Percentiles rank a stretch among this genome's conserved stretches.
Evolutionary conservation across 2,888 invertebrate species (phyloP).

Genomic region (Conops quadrifasciatus): DNA sequence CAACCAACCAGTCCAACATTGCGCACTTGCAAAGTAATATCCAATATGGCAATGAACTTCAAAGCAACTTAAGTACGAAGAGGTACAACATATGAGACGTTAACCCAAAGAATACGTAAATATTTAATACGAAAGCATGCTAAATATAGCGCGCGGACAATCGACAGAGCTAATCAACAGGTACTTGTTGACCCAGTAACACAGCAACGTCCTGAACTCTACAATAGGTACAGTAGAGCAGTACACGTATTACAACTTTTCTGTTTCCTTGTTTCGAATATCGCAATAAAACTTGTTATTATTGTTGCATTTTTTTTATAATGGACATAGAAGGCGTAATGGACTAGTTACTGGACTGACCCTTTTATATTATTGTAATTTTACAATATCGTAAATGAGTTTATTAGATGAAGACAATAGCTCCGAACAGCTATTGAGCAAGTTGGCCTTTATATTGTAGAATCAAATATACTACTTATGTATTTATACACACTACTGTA

Average conservation of each 20-base stretch:
- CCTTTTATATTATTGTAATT: too few relatives aligned
- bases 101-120: constrained; percentile 28
- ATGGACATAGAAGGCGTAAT: too few relatives aligned
- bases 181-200: constrained; percentile 34
- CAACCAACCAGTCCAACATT: not conserved
- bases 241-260: not conserved
- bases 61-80: constrained; percentile 9
- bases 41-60: constrained; percentile 27
- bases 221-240: not conserved
- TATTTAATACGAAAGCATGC: constrained; percentile 22
- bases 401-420: too few relatives aligned
- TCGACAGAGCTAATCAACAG: not conserved
- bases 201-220: constrained; percentile 23
- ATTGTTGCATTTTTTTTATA: not conserved
- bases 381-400: too few relatives aligned
- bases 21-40: not conserved
- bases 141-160: constrained; percentile 15
- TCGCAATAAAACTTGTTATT: not conserved
- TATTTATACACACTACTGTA: too few relatives aligned
- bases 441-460: too few relatives aligned
- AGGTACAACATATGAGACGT: constrained; percentile 25
- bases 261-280: not conserved
- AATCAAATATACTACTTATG: too few relatives aligned
- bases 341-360: too few relatives aligned
- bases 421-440: too few relatives aligned